Conservation (phyloP, 2,113 vertebrate genomes). For the Chitala chitala region DNA sequence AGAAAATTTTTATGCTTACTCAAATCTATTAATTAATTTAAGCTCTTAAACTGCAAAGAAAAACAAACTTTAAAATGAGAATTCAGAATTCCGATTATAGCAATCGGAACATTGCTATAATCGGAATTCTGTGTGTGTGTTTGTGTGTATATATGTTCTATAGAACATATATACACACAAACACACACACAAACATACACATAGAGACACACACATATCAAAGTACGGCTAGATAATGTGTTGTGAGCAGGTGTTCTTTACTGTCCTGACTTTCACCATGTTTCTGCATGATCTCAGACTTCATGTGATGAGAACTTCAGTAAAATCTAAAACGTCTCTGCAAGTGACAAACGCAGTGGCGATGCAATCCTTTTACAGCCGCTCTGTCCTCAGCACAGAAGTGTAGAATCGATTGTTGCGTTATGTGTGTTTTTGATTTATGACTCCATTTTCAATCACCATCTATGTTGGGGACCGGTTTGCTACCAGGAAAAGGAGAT, state of each 20-base stretch:
- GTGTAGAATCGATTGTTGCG: neutral
- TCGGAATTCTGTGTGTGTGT: no score
- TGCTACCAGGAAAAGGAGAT: constrained; percentile 5
- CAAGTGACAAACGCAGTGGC: neutral
- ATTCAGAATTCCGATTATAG: no score
- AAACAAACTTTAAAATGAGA: no score
- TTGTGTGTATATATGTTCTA: no score
- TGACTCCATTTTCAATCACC: constrained; percentile 9
- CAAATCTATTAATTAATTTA: no score
- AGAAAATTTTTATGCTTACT: no score
- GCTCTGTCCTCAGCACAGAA: neutral
- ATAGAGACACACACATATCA: no score
- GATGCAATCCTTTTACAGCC: neutral
- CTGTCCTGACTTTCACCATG: neutral
- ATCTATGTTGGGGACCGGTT: neutral
- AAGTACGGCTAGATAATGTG: no score
- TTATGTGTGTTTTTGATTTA: neutral
- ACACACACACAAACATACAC: no score
- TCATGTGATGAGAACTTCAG: neutral
- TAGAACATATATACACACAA: no score
- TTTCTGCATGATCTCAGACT: neutral
- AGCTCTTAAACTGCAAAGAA: no score
- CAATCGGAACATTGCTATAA: no score
- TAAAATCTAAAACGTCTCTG: neutral
- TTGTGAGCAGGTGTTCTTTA: neutral